Base-by-base conservation (phyloP, 2,113 vertebrate species). In the Syngnathoides biaculeatus region DNA sequence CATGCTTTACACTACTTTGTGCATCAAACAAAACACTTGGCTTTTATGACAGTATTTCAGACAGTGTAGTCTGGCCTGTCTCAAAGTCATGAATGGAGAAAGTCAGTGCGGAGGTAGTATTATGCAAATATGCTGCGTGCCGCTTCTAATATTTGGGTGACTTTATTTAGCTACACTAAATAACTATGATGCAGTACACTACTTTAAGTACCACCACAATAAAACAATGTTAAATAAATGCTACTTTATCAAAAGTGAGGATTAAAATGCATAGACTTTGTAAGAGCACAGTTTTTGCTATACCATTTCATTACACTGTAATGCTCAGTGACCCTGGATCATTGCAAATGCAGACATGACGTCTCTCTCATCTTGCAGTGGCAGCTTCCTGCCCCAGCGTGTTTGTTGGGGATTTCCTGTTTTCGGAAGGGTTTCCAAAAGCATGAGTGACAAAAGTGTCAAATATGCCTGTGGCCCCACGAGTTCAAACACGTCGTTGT, bases 341-440 rank as follows among this genome's bases (percentile, higher is more conserved):
- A 12, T 11, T 12, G 5, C 48, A 50, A 50, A 50, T 8, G 19
- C 48, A n/a, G 48, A n/a, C 8, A 9, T 50, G 48, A 56, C 24
- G 22, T 55, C 22, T 55, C 52, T 56, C 53, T 27, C 24, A 17
- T 56, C 9, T 56, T 20, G 66, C 24, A 81, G 72, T 66, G 71
- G 65, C 30, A 60, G 63, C 74, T 79, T 84, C 84, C 75, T 70
- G 74, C 69, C 55, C 45, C 74, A 48, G 13, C 39, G 50, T 58
- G 56, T 53, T 67, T 72, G 59, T 70, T 62, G 47, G 39, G 42
- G 59, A 73, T 65, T 86, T 87, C 81, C 88, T 86, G 82, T 84
- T 86, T 86, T 83, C 62, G 72, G 67, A 57, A 48, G 55, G 35
- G 74, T 39, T 68, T 75, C 60, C 43, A 50, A 58, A 75, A 74